Conservation (phyloP, 2,113 vertebrate genomes). For the Marcusenius ussheri region DNA sequence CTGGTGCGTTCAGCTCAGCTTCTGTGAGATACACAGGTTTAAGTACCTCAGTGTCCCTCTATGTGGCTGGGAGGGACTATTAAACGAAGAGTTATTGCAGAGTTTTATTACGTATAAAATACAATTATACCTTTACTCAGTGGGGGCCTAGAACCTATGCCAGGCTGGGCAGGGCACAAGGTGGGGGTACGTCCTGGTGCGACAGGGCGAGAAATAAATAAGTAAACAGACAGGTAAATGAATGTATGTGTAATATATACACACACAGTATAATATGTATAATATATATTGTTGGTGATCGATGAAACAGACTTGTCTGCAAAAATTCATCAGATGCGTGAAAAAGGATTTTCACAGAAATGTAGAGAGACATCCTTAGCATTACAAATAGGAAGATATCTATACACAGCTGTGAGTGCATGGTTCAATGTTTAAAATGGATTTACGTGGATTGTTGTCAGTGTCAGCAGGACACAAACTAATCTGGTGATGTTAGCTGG, state of each 20-base stretch:
- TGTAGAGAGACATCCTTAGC: neutral
- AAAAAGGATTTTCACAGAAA: neutral
- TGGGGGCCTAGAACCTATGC: too few relatives aligned
- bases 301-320: neutral
- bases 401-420: neutral
- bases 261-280: too few relatives aligned
- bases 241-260: neutral
- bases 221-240: too few relatives aligned
- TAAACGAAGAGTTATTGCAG: neutral
- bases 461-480: neutral
- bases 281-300: neutral
- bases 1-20: neutral
- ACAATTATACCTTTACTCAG: neutral
- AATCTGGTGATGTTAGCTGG: neutral
- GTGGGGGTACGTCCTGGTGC: too few relatives aligned
- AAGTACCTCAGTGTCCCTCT: neutral
- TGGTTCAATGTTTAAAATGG: neutral
- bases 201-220: too few relatives aligned
- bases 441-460: neutral
- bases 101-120: neutral
- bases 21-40: neutral
- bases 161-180: too few relatives aligned
- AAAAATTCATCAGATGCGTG: neutral
- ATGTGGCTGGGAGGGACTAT: neutral
- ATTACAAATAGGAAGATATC: neutral